Evolutionary conservation across 2,113 vertebrate species (phyloP), one percentile per base, ranked within the genome.

Genomic region (cat (Felis catus)): DNA sequence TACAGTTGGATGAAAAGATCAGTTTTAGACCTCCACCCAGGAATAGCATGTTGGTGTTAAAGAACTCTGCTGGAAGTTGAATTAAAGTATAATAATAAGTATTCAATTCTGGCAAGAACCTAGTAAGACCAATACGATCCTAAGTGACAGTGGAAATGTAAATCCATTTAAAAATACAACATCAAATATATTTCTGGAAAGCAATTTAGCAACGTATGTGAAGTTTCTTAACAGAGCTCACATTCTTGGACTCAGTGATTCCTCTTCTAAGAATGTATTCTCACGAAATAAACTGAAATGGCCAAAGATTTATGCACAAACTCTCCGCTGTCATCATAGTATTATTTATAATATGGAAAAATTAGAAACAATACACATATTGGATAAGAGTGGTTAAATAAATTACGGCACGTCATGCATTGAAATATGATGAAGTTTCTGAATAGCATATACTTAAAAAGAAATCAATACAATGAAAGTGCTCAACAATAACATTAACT

Each of bases 271-370:
- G 23, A 4, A 36, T 61, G 29, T 31, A 70, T 13, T 18, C 5
- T 89, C 45, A 65, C 33, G 55, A 95, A 79, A 63, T 79, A 65
- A 78, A 55, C 48, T 55, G 18, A 95, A 95, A 55, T 91, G 27
- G 19, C n/a, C 45, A 92, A 70, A 93, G 5, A 79, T 68, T 89
- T 97, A 85, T 82, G 13, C 58, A 78, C 58, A 92, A 97, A 33
- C 27, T 25, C 3, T 86, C 84, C 39, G 2, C 70, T 45, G 58
- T 53, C 33, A 88, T 80, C 21, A 1, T 84, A 51, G 9, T 82
- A 92, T 70, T 74, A 94, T 55, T 89, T 58, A n/a, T 68, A 29
- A 39, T 58, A 45, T 45, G 41, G 10, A 53, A 65, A 89, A 90
- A 68, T 51, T 71, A 23, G 21, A 58, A 82, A 86, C 8, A 48